Evolutionary conservation across 2,113 vertebrate species (phyloP), one percentile per base, ranked within the genome.

Genomic region (Osmerus mordax): DNA sequence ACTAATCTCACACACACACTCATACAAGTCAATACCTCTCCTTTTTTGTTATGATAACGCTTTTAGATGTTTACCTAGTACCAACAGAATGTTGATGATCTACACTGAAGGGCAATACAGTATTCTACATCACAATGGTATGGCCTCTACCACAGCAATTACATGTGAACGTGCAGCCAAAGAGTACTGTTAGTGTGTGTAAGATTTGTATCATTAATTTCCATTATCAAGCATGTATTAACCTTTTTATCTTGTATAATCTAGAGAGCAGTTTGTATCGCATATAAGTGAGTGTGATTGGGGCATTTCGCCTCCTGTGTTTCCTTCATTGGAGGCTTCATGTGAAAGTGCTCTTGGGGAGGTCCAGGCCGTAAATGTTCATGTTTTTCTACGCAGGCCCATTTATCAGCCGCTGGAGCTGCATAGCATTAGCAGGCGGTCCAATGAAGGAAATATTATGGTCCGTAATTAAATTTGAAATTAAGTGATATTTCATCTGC

Each of bases 401-500:
- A 87, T 91, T 87, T 84, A 89, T 90, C 87, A 86, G 80, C 81
- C n/a, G 67, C 76, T 70, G 84, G 82, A 90, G 80, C 76, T 72
- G 79, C 78, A 53, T 78, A 14, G 72, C 79, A 73, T 87, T 86
- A 87, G 84, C 88, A 86, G 87, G 78, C 70, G 82, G 84, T 85
- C 86, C 82, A 77, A 76, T 86, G 84, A 89, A 87, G 85, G 84
- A 90, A 89, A 91, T 89, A 84, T 90, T 89, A 91, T 83, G 85
- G 87, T 81, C 87, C 51, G n/a, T 93, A 90, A 93, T 93, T 91
- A 91, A 90, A 92, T 92, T 86, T 87, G 79, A 89, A 91, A 92
- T 91, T 90, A 92, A 91, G 89, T 91, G 90, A 90, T 92, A 89
- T 91, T 92, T 92, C 90, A 91, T 92, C 81, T 84, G 83, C 76